phyloP scores from a whole-genome alignment of 2,113 vertebrate species.

The Xenus cinereus region DNA sequence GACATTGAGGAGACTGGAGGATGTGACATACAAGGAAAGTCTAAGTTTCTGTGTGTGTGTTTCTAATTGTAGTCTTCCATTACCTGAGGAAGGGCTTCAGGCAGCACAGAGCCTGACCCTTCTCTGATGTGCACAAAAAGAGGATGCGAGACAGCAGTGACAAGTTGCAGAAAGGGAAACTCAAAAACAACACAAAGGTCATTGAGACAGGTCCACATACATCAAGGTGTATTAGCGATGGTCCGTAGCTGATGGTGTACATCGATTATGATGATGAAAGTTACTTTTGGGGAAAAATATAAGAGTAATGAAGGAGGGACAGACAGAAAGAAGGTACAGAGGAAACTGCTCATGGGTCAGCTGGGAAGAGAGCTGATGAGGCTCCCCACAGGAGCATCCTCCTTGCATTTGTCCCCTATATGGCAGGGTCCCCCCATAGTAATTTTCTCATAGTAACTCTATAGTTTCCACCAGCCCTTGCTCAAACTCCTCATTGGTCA shows the following conservation, averaged over 20 bases:
- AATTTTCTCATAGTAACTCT: neutral
- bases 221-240: neutral
- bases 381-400: neutral
- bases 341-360: neutral
- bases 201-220: neutral
- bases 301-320: neutral
- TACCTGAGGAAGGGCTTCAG: neutral
- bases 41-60: neutral
- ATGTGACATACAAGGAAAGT: neutral
- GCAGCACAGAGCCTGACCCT: neutral
- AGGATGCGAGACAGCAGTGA: neutral
- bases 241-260: neutral
- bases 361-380: neutral
- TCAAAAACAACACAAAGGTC: neutral
- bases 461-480: neutral
- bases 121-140: neutral
- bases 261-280: neutral
- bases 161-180: neutral
- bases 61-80: neutral
- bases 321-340: neutral
- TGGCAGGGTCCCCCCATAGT: neutral
- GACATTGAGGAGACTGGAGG: neutral
- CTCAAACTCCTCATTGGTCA: rapidly evolving
- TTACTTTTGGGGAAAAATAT: neutral
- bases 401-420: neutral